Base-by-base conservation (phyloP, 2,888 invertebrate species). In the Mythimna pallens region DNA sequence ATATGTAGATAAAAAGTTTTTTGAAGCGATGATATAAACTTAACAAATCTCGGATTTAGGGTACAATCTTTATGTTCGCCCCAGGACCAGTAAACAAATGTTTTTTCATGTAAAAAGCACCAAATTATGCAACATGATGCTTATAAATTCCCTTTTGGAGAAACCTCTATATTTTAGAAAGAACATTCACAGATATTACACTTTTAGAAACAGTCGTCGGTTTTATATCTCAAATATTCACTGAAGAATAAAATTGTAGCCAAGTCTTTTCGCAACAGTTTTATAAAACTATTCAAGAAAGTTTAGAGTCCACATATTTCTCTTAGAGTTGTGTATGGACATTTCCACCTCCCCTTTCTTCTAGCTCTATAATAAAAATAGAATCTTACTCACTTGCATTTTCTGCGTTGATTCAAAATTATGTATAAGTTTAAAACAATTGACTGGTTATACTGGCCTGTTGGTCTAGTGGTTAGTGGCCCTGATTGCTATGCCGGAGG, bases 101-200 rank as follows among this genome's bases (percentile, higher is more conserved):
- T 52, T 58, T 52, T 64, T 43, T 55, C 54, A 40, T 34, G 34
- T 55, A 55, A 55, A 43, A 50, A 25, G 34, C 10, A 50, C 30
- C 30, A 77, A 57, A 36, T 63, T 63, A 55, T 55, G 50, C 69
- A 76, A 62, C 40, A 68, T 7, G 6, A n/a, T 22, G 61, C 57
- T 54, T 54, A 80, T 22, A 65, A 68, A 55, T 68, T 76, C 22
- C n/a, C 55, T 80, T 43, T 2, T 25, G 14, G 14, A 22, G 3
- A 25, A 17, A n/a, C 36, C 12, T 14, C 12, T 40, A 30, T 65
- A 54, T 65, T 30, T 68, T n/a, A 3, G 10, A 22, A 17, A 2
- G n/a, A 55, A 61, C 40, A 57, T 62, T 58, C 62, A 14, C 12
- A 50, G 34, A 81, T 66, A 70, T 55, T 65, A 36, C 59, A 79